These are phyloP conservation scores for Acrocephalus arundinaceus DNA, from an alignment of 2,113 vertebrate species.

Conservation along the genomic window DNA sequence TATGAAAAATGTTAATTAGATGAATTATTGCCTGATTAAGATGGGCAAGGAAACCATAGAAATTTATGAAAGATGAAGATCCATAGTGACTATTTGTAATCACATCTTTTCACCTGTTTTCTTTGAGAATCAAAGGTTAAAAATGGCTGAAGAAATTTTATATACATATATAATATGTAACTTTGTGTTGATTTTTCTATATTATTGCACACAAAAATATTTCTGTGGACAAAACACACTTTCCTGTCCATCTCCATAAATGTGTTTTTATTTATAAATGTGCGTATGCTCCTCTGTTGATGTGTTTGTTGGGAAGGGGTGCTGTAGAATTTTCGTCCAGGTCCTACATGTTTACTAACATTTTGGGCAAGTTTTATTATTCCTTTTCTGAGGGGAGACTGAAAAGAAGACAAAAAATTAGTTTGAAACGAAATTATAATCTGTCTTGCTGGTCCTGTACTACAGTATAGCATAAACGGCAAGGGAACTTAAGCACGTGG, in stretches of 20 bases:
- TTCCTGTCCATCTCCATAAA: neutral
- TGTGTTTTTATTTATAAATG: neutral
- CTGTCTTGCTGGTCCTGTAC: neutral
- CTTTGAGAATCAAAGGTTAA: neutral
- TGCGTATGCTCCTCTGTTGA: neutral
- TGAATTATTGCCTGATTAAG: neutral
- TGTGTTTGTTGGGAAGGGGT: neutral
- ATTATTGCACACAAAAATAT: neutral
- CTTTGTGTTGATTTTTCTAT: neutral
- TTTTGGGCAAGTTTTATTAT: neutral
- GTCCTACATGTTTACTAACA: neutral
- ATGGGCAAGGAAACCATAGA: neutral
- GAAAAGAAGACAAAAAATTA: neutral
- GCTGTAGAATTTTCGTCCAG: neutral
- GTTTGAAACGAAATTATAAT: neutral
- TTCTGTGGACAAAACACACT: neutral
- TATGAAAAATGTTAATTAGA: neutral
- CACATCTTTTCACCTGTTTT: neutral
- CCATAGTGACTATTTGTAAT: neutral
- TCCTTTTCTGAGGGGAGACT: neutral
- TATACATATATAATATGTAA: neutral
- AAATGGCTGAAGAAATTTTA: neutral
- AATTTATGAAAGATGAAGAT: neutral
- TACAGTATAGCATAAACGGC: neutral
- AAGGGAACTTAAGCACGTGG: conserved; percentile 33